Percentiles rank a stretch among this genome's conserved stretches.
Conservation (phyloP, 2,888 invertebrate genomes). For the Boloria euphrosyne region DNA sequence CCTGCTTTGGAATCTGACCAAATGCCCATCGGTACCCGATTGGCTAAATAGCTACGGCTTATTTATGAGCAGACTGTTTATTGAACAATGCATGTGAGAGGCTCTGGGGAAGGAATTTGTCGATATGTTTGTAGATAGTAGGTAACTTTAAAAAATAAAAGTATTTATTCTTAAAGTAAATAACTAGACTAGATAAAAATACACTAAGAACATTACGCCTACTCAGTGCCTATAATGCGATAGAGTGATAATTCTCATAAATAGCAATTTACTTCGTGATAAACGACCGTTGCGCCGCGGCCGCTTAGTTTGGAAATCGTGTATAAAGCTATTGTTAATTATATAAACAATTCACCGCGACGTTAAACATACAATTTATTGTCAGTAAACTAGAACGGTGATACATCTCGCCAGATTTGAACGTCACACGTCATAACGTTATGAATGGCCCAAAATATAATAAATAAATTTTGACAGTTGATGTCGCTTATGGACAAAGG, state of each 20-base stretch:
- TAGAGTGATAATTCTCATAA: constrained; percentile 74
- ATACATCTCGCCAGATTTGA: constrained; percentile 72
- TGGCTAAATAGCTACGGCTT: constrained; percentile 76
- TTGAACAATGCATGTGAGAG: constrained; percentile 46
- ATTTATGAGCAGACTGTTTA: constrained; percentile 67
- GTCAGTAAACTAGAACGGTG: constrained; percentile 72
- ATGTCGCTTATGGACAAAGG: constrained; percentile 39
- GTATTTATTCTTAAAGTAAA: no score
- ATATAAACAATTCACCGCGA: constrained; percentile 71
- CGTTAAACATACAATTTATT: constrained; percentile 80
- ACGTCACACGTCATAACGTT: constrained; percentile 54
- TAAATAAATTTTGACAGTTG: constrained; percentile 54
- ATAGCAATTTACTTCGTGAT: constrained; percentile 78
- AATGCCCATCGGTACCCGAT: constrained; percentile 78
- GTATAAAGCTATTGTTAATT: constrained; percentile 80
- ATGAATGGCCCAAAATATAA: constrained; percentile 64
- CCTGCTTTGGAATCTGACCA: constrained; percentile 77
- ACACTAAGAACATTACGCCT: constrained; percentile 7
- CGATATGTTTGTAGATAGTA: constrained; percentile 3
- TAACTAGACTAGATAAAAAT: not conserved
- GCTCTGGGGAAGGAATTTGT: constrained; percentile 48
- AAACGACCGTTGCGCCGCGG: constrained; percentile 69
- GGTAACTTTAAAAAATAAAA: not conserved
- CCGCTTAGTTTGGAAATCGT: constrained; percentile 78
- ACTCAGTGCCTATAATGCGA: constrained; percentile 3